phyloP scores from a whole-genome alignment of 2,797 vertebrate species.

The Phoebastria nigripes region DNA sequence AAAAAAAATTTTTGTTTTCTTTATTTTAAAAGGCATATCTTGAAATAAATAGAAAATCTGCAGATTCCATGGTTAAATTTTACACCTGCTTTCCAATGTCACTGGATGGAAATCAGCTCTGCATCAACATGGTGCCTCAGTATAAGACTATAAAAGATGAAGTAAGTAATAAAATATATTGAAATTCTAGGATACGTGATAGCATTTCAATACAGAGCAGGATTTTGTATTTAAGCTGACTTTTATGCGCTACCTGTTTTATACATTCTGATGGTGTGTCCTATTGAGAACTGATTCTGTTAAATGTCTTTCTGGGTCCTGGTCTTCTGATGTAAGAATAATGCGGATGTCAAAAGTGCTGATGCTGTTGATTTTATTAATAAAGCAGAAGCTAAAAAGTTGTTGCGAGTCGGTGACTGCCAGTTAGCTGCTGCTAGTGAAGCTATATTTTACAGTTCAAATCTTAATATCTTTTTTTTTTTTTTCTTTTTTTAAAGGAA shows the following conservation, averaged over 20 bases:
- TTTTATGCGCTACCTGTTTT: neutral
- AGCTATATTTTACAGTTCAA: neutral
- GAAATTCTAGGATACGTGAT: fast-evolving
- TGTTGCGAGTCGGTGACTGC: neutral
- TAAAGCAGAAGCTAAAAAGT: neutral
- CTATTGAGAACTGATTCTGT: neutral
- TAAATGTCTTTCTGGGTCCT: neutral
- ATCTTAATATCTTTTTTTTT: neutral
- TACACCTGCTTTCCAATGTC: conserved; percentile 78
- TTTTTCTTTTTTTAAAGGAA: conserved; percentile 67
- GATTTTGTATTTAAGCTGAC: neutral
- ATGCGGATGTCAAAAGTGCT: neutral
- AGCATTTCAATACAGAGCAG: neutral
- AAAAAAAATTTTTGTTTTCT: neutral
- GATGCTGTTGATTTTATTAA: neutral
- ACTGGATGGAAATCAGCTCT: conserved; percentile 76
- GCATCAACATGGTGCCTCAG: conserved; percentile 70
- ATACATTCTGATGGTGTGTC: neutral
- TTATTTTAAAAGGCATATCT: conserved; percentile 78
- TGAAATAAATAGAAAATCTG: conserved; percentile 76
- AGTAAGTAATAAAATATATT: conserved; percentile 60
- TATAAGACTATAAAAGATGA: conserved; percentile 73
- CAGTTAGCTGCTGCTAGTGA: neutral
- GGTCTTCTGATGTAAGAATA: neutral
- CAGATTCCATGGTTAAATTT: conserved; percentile 85